Base-by-base conservation (phyloP, 1,140 invertebrate genomes). In the Drosophila cardini region DNA sequence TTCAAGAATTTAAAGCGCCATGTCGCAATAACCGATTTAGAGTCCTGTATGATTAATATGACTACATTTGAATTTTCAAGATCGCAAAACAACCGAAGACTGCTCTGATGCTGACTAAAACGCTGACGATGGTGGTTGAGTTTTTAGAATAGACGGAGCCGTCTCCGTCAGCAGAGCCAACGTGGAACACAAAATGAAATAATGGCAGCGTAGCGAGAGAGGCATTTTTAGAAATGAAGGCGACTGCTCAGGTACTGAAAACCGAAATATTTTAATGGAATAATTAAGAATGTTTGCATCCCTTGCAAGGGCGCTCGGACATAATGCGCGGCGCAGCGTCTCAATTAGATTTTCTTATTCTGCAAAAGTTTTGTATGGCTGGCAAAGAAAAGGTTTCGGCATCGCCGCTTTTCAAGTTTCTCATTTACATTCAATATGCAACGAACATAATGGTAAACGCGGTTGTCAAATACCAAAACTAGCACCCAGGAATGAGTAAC, bases 211-310 rank as follows among this genome's bases (percentile, higher is more conserved):
- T 9, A 40, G 40, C 56, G 32, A 50, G 34, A 30, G 48, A 6
- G 11, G 18, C 50, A 36, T 11, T 56, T 48, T 36, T 56, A 32
- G 80, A 85, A 75, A 72, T 56, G 52, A 52, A 76, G 76, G 82
- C 73, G 65, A 82, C 72, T 73, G 68, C 40, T 21, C 48, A 64
- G 32, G 72, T 72, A 67, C 70, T 60, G 42, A 69, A 60, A 70
- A 52, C 68, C 52, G 48, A 65, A 83, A 79, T 76, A 64, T 79
- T 87, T 87, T 87, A 87, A 87, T 87, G 83, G 83, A 87, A 87
- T 87, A 87, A 87, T 87, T 82, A 73, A 87, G 76, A 64, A 74
- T 87, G 83, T 87, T 87, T 87, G 83, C 79, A 55, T 62, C 56
- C 68, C 36, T 65, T 36, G 57, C 57, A 32, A 42, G 42, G 36